These are phyloP conservation scores for Ichneumon xanthorius DNA, from an alignment of 2,888 invertebrate genomes.

Conservation along the genomic window DNA sequence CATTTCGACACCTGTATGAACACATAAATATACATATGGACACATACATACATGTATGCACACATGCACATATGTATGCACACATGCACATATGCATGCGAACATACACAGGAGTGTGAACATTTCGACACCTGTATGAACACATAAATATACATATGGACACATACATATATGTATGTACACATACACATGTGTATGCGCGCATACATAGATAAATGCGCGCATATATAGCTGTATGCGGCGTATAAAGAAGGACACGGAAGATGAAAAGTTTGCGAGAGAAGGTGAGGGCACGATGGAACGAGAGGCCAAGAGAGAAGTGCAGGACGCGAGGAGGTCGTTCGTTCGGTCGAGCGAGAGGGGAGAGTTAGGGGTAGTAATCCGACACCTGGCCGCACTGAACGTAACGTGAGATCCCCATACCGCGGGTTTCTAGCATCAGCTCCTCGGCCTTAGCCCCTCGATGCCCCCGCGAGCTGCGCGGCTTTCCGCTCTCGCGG, in stretches of 20 bases:
- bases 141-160: too few relatives aligned
- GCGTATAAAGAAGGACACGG: background rate
- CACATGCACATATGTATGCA: too few relatives aligned
- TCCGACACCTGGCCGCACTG: conserved; percentile 83
- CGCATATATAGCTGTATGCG: background rate
- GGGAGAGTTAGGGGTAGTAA: conserved; percentile 80
- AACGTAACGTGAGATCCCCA: conserved; percentile 83
- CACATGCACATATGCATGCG: too few relatives aligned
- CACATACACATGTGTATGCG: background rate
- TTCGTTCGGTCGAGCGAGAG: conserved; percentile 71
- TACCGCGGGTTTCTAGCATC: conserved; percentile 77
- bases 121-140: too few relatives aligned
- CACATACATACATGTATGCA: too few relatives aligned
- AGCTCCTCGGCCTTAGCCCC: conserved; percentile 68
- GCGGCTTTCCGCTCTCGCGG: conserved; percentile 39
- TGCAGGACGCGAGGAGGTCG: conserved; percentile 51
- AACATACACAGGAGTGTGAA: too few relatives aligned
- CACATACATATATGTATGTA: too few relatives aligned
- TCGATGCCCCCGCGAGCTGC: conserved; percentile 53
- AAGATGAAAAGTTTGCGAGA: conserved; percentile 20
- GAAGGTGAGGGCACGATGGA: conserved; percentile 57
- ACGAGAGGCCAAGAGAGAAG: conserved; percentile 38
- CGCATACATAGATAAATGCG: too few relatives aligned
- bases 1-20: too few relatives aligned
- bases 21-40: too few relatives aligned